These are phyloP conservation scores for Nematopogon swammerdamellus DNA, from an alignment of 2,888 invertebrate species.

Conservation along the genomic window DNA sequence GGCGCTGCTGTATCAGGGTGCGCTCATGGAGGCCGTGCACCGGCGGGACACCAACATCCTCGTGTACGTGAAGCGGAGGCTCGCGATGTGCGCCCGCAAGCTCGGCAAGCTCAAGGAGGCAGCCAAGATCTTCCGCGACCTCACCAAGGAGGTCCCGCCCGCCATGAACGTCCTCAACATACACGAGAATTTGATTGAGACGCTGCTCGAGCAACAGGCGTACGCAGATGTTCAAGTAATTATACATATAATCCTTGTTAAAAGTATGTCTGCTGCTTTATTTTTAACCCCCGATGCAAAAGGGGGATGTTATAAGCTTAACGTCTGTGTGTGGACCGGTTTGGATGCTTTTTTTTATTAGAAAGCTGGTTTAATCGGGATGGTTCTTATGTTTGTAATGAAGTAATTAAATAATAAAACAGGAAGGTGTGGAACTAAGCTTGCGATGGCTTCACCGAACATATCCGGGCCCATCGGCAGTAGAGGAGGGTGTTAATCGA, in stretches of 20 bases:
- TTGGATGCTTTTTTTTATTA: too few species aligned
- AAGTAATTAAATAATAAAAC: too few species aligned
- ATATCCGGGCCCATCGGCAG: too few species aligned
- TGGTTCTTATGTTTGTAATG: too few species aligned
- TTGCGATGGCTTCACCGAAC: too few species aligned
- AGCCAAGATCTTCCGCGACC: conserved; percentile 93
- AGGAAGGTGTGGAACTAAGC: too few species aligned
- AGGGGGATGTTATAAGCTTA: too few species aligned
- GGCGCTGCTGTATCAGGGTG: conserved; percentile 72
- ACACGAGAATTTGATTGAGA: conserved; percentile 96
- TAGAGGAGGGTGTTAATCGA: too few species aligned
- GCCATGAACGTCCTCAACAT: conserved; percentile 91
- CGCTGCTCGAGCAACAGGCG: conserved; percentile 90
- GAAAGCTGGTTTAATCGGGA: too few species aligned
- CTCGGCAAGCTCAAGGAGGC: conserved; percentile 93
- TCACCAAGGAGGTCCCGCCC: conserved; percentile 94
- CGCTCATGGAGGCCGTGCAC: conserved; percentile 71
- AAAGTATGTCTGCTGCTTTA: too few species aligned
- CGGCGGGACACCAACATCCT: conserved; percentile 89
- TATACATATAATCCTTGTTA: conserved; percentile 80
- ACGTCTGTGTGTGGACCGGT: too few species aligned
- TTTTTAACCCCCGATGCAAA: too few species aligned
- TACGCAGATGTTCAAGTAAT: conserved; percentile 96
- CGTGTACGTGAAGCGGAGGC: conserved; percentile 88
- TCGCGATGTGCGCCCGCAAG: conserved; percentile 97